Conservation (phyloP, 2,113 vertebrate species). For the Genyomyrus donnyi region DNA sequence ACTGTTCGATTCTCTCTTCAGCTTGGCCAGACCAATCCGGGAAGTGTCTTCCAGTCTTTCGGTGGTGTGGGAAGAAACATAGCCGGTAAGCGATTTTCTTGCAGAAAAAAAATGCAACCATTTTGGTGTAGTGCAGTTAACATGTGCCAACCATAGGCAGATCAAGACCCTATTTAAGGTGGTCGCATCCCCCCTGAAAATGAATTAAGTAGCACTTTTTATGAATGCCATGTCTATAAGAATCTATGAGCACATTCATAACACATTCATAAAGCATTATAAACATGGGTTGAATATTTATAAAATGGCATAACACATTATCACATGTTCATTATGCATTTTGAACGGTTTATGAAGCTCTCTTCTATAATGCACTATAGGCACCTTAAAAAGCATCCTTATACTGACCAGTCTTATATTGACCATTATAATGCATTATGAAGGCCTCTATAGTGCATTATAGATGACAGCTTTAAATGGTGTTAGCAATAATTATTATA, state of each 20-base stretch:
- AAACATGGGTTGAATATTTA: not conserved
- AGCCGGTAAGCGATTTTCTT: slow-evolving; percentile 51
- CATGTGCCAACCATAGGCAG: not conserved
- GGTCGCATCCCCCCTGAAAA: not conserved
- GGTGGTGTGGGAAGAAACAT: slow-evolving; percentile 83
- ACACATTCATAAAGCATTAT: not conserved
- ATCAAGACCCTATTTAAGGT: not conserved
- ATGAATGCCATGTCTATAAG: not conserved
- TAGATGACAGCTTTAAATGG: not conserved
- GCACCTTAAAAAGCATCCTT: not conserved
- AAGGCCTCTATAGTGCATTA: not conserved
- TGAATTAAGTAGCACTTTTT: not conserved
- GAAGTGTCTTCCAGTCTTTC: slow-evolving; percentile 70
- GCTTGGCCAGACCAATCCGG: slow-evolving; percentile 76
- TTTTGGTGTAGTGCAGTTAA: not conserved
- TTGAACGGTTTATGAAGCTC: not conserved
- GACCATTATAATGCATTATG: not conserved
- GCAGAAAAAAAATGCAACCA: not conserved
- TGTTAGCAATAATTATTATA: not conserved
- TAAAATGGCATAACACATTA: no score
- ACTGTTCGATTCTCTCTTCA: slow-evolving; percentile 37
- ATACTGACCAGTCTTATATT: not conserved
- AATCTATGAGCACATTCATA: not conserved
- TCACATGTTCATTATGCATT: not conserved
- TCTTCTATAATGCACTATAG: not conserved